A percentile compares a stretch with the other conserved stretches of the same genome.
Evolutionary conservation across 35 echinoderm and acorn worm species (phyloP).

Genomic region (Ophioderma brevispina): DNA sequence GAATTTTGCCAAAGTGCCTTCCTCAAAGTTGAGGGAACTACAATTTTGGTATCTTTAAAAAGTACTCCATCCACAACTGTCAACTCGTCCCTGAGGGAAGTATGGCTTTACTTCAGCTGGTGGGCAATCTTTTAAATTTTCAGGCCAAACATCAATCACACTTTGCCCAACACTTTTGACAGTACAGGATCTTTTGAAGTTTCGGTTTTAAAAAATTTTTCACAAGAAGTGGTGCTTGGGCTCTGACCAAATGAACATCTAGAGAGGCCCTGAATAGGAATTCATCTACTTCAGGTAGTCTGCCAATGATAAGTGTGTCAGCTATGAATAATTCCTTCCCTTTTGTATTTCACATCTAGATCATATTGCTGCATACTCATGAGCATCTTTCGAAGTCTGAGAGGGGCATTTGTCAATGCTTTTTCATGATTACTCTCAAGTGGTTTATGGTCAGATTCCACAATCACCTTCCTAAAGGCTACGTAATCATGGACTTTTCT

Average conservation of each 20-base stretch:
- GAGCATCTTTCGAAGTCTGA: conserved; percentile 44
- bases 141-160: conserved; percentile 34
- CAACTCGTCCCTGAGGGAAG: conserved; percentile 46
- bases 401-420: conserved; percentile 8
- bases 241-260: conserved; percentile 1
- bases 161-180: conserved; percentile 7
- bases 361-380: conserved; percentile 43
- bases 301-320: conserved; percentile 20
- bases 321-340: conserved; percentile 49
- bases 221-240: background rate
- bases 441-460: conserved; percentile 62
- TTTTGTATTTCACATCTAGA: conserved; percentile 46
- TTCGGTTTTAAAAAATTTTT: conserved; percentile 56
- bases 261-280: background rate
- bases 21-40: conserved; percentile 18
- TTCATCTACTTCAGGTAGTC: background rate
- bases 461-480: background rate
- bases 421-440: conserved; percentile 36
- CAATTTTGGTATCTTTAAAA: conserved; percentile 26
- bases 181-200: conserved; percentile 45
- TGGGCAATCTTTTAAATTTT: conserved; percentile 8
- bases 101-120: background rate
- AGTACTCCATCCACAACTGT: conserved; percentile 33
- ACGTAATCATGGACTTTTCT: conserved; percentile 45
- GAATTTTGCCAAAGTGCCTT: conserved; percentile 16